Percentiles rank a stretch among this genome's conserved stretches.
Evolutionary conservation across 2,113 vertebrate species (phyloP).

Genomic region (Beaufortia kweichowensis): DNA sequence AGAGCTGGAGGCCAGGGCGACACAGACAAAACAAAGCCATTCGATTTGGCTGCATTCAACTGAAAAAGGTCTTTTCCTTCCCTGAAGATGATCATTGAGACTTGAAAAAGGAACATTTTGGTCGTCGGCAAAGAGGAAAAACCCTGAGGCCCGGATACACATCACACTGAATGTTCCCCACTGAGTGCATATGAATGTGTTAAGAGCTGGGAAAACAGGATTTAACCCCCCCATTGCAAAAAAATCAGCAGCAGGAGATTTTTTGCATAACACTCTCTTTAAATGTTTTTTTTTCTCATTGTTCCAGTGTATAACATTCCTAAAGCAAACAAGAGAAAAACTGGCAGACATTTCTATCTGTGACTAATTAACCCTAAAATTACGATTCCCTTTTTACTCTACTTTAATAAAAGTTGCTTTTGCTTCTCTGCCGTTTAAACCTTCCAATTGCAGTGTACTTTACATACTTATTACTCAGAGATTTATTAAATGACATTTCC

Average conservation of each 20-base stretch:
- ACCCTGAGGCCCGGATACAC: constrained; percentile 22
- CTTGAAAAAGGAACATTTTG: constrained; percentile 27
- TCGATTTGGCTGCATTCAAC: constrained; percentile 17
- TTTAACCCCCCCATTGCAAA: neutral
- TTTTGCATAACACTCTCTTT: neutral
- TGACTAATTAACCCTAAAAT: neutral
- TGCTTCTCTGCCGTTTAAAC: too few species aligned
- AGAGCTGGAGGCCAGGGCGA: constrained; percentile 29
- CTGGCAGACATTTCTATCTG: neutral
- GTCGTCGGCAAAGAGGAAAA: constrained; percentile 21
- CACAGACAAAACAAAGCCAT: constrained; percentile 30
- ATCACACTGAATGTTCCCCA: constrained; percentile 26
- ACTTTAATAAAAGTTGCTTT: too few species aligned
- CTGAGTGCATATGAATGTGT: constrained; percentile 29
- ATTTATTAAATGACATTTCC: too few species aligned
- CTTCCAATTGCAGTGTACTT: too few species aligned
- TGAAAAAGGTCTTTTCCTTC: constrained; percentile 31
- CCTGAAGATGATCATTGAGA: constrained; percentile 34
- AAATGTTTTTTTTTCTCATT: too few species aligned
- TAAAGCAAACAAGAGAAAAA: neutral
- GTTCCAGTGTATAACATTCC: constrained; percentile 1
- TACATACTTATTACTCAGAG: too few species aligned
- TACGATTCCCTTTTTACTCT: neutral
- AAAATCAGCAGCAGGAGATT: neutral
- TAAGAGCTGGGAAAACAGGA: constrained; percentile 13